Conservation (phyloP, 2,888 invertebrate species). For the Prenolepis imparis region DNA sequence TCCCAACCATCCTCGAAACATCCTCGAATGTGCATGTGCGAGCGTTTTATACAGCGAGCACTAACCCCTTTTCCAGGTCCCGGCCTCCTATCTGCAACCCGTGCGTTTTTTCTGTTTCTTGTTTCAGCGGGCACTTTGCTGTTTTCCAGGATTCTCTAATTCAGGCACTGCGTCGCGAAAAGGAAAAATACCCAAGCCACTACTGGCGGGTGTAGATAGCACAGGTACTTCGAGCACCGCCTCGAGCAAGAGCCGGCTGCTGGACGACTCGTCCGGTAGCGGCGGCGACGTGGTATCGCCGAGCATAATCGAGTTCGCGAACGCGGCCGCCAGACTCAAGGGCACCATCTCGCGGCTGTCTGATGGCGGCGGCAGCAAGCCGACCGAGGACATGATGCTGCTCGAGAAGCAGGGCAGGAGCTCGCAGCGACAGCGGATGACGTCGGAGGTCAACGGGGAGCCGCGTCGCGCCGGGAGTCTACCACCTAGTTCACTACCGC, state of each 20-base stretch:
- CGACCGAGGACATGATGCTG: constrained; percentile 90
- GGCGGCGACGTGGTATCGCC: constrained; percentile 75
- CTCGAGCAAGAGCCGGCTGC: constrained; percentile 84
- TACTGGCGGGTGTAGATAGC: constrained; percentile 90
- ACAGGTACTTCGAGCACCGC: constrained; percentile 84
- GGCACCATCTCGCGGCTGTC: constrained; percentile 81
- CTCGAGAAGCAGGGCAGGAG: constrained; percentile 92
- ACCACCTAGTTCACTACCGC: constrained; percentile 91
- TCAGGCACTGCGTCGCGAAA: constrained; percentile 92
- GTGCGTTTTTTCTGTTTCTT: constrained; percentile 87
- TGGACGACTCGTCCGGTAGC: constrained; percentile 80
- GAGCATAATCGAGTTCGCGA: constrained; percentile 85
- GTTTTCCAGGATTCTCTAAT: constrained; percentile 94
- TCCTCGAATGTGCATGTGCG: constrained; percentile 85
- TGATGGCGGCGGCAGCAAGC: constrained; percentile 75
- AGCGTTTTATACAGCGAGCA: constrained; percentile 86
- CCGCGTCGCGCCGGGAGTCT: constrained; percentile 87
- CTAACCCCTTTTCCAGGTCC: constrained; percentile 86
- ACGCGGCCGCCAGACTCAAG: constrained; percentile 80
- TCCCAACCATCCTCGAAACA: constrained; percentile 41
- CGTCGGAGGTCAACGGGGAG: constrained; percentile 85
- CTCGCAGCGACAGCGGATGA: constrained; percentile 91
- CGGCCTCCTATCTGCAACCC: constrained; percentile 84
- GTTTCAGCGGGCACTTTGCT: constrained; percentile 94
- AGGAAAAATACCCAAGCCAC: constrained; percentile 92